Evolutionary conservation across 2,797 vertebrate species (phyloP), one percentile per base, ranked within the genome.

Genomic region (Simalia tracyae): DNA sequence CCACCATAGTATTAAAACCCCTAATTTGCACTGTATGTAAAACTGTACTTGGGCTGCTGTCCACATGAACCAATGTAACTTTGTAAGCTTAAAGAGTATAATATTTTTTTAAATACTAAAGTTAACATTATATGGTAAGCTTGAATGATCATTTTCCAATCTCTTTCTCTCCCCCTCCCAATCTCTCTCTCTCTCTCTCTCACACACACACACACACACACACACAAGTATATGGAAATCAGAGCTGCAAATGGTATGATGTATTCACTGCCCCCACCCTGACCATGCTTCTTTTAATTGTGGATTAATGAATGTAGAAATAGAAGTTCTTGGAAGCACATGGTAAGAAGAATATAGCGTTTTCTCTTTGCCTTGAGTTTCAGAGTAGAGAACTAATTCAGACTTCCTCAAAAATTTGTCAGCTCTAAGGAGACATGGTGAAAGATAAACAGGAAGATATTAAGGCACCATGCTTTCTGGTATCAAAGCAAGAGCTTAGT

Each of bases 61-160:
- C 95, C 24, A 24, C 88, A 86, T 19, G 36, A 90, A 94, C 81
- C 42, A 88, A 15, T 2, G 26, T 42, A 1, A 93, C 60, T 92
- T 64, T 60, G 68, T 42, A 59, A 0, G 0, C 86, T 87, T n/a
- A 86, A 93, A 91, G 46, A 88, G 46, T 46, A 31, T 68, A 28
- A 56, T 59, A n/a, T 81, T 19, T 81, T 76, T 81, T 81, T 11
- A 86, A 91, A 92, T 1, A 1, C 88, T 63, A 63, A 87, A 87
- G 12, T 63, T 60, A 61, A 87, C 86, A 87, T 87, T 46, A 81
- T 46, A 36, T 8, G 4, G 72, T 22, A 81, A 46, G 19, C 72
- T 46, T 81, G 19, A 81, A 81, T 81, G 72, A 46, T 22, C 24
- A 46, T 24, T 81, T 81, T 81, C 46, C 36, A 81, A 81, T 81